Evolutionary conservation across 1,140 invertebrate genomes (phyloP), one percentile per base, ranked within the genome.

Genomic region (Leucophenga varia): DNA sequence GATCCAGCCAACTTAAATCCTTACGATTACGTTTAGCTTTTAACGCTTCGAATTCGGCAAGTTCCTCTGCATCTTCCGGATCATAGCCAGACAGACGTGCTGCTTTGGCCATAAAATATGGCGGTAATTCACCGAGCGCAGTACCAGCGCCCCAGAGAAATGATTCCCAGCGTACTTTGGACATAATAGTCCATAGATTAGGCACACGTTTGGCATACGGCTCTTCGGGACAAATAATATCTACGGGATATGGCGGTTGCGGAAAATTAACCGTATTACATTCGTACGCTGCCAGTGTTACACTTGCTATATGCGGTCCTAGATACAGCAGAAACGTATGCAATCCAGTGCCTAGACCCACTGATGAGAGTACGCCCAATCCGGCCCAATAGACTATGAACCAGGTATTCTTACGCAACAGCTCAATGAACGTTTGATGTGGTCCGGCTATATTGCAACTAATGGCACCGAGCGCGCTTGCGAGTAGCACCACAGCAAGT

Each of bases 61-160:
- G 76, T 58, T 92, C 89, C 54, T 92, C 89, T 21, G 85, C 81
- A 60, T 83, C 81, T 51, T 89, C 87, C 38, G 80, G 81, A 75
- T 86, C 85, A 47, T 82, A 79, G 8, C 87, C 78, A 17, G 90
- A 93, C 3, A 91, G 77, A 37, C 91, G 78, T 10, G 93, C 90
- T 6, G 95, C 93, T 54, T 93, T 80, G 3, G 97, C 96, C 93
- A 99, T 97, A 74, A 99, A 99, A 81, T 99, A 90, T 0, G 88
- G 88, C 10, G 96, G 97, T 44, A 99, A 77, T 78, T 99, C 97
- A 3, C 97, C 97, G 18, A 99, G 79, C 1, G 97, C 97, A 2
- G 97, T 99, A 5, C 97, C 97, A 38, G 91, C 88, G 13, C 97
- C 93, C 97, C 97, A 99, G 79, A 98, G 87, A 79, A 98, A 93